Percentiles rank a stretch among this genome's conserved stretches.
Evolutionary conservation across 1,140 invertebrate species (phyloP).

Genomic region (Drosophila ironensis): DNA sequence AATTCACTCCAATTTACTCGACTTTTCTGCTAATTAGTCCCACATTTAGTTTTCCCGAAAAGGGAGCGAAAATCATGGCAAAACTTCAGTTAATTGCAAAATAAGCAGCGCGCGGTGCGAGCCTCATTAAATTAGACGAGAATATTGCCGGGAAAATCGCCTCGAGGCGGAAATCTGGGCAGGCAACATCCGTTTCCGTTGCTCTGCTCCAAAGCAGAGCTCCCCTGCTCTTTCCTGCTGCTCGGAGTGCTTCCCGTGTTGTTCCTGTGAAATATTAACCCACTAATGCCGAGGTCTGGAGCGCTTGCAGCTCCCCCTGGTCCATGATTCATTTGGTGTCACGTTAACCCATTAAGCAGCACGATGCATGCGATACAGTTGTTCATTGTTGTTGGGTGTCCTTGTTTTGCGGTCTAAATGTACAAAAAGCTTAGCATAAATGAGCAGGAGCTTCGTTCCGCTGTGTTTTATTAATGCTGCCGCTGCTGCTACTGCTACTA

Average conservation of each 20-base stretch:
- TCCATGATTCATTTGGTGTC: conserved; percentile 74
- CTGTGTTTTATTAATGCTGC: neutral
- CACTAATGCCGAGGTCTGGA: conserved; percentile 48
- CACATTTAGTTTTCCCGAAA: conserved; percentile 37
- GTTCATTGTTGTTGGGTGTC: conserved; percentile 23
- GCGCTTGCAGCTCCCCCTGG: conserved; percentile 3
- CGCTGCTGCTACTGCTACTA: too few relatives aligned
- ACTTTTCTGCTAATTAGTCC: conserved; percentile 63
- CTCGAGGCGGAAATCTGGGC: conserved; percentile 35
- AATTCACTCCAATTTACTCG: conserved; percentile 55
- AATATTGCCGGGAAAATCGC: conserved; percentile 39
- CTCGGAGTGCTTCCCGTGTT: neutral
- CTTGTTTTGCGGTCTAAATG: conserved; percentile 49
- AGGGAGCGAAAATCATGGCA: too few relatives aligned
- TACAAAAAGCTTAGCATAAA: conserved; percentile 74
- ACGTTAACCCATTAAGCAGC: conserved; percentile 76
- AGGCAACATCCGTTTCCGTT: conserved; percentile 53
- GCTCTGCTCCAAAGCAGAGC: too few relatives aligned
- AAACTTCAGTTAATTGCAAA: conserved; percentile 32
- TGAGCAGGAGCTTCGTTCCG: conserved; percentile 46
- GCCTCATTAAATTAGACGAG: conserved; percentile 61
- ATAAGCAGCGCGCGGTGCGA: conserved; percentile 1
- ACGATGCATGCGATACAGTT: conserved; percentile 47
- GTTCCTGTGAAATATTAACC: conserved; percentile 64
- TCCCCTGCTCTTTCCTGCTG: too few relatives aligned